These are phyloP conservation scores for Istiophorus platypterus DNA, from an alignment of 2,113 vertebrate species.

Conservation along the genomic window DNA sequence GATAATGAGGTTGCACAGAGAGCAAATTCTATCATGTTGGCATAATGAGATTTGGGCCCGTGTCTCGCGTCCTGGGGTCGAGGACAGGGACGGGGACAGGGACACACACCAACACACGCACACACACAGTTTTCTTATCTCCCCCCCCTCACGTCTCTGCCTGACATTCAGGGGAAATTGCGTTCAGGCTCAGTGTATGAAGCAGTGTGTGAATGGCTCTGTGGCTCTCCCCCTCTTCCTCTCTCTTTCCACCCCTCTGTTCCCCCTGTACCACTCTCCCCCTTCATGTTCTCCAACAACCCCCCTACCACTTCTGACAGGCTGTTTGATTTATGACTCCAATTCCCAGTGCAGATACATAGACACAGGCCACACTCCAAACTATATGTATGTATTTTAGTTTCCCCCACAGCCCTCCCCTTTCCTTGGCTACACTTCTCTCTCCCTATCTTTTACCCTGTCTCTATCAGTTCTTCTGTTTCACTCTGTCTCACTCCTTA, in stretches of 20 bases:
- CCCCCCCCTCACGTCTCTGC: constrained; percentile 76
- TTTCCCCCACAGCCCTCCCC: constrained; percentile 51
- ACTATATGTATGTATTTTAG: constrained; percentile 84
- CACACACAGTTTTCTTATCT: constrained; percentile 76
- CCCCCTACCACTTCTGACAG: constrained; percentile 81
- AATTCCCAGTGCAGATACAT: constrained; percentile 83
- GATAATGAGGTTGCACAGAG: constrained; percentile 87
- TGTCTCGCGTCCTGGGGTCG: constrained; percentile 71
- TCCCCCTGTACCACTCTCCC: constrained; percentile 28
- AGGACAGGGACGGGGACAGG: constrained; percentile 63
- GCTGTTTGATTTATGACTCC: constrained; percentile 87
- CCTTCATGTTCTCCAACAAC: constrained; percentile 72
- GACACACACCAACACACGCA: constrained; percentile 34
- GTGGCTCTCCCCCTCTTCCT: constrained; percentile 59
- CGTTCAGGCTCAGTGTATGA: constrained; percentile 78
- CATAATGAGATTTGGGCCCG: constrained; percentile 82
- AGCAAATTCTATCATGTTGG: constrained; percentile 85
- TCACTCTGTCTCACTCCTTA: constrained; percentile 3
- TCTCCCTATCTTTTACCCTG: constrained; percentile 42
- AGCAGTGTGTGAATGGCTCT: constrained; percentile 73
- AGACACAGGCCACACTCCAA: constrained; percentile 81
- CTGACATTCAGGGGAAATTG: constrained; percentile 87
- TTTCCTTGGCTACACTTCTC: constrained; percentile 53
- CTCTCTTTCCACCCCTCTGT: constrained; percentile 47
- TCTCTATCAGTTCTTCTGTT: constrained; percentile 60